Evolutionary conservation across 1,140 invertebrate species (phyloP).

Genomic region (Harpegnathos saltator): DNA sequence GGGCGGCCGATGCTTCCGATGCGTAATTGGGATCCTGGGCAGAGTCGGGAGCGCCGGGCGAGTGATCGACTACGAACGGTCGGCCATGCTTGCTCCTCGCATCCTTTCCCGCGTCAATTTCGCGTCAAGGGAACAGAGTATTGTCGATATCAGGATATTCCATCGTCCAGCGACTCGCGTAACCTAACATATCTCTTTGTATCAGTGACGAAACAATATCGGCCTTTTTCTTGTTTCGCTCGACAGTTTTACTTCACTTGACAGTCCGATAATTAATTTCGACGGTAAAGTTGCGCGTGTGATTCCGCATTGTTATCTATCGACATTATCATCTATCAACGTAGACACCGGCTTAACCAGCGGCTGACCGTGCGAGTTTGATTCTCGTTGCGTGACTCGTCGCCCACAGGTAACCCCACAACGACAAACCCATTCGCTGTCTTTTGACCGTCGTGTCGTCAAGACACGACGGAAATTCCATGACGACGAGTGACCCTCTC

Average conservation of each 20-base stretch:
- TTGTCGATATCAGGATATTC: neutral
- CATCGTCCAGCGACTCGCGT: too few species aligned
- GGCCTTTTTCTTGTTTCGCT: too few species aligned
- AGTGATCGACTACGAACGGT: slow-evolving; percentile 30
- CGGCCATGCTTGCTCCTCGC: neutral
- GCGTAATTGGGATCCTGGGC: slow-evolving; percentile 11
- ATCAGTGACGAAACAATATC: too few species aligned
- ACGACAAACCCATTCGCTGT: neutral
- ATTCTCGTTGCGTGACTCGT: slow-evolving; percentile 16
- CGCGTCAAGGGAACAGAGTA: neutral
- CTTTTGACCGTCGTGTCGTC: slow-evolving; percentile 13
- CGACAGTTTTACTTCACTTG: too few species aligned
- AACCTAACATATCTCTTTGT: too few species aligned
- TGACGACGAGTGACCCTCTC: slow-evolving; percentile 6
- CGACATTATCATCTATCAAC: neutral
- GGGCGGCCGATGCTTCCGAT: neutral
- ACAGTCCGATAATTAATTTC: too few species aligned
- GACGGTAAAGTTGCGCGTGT: too few species aligned
- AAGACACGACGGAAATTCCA: neutral
- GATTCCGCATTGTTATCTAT: too few species aligned
- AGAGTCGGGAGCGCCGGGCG: neutral
- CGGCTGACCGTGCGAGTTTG: neutral
- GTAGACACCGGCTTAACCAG: neutral
- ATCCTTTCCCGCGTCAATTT: too few species aligned
- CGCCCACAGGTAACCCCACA: neutral